phyloP scores from a whole-genome alignment of 2,888 invertebrate genomes.

The Metacarcinus magister region DNA sequence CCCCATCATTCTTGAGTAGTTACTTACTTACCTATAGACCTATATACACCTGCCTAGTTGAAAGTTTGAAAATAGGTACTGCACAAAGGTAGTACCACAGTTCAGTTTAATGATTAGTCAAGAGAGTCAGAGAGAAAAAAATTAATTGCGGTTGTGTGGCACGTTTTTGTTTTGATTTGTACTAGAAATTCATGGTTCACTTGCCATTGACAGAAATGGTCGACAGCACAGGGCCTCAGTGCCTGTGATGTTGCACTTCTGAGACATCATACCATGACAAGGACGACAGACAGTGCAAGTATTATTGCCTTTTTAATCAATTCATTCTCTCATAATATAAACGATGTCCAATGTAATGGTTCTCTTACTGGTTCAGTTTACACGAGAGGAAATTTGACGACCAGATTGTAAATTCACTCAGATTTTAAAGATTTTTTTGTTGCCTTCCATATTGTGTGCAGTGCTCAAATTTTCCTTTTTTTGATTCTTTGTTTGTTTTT shows the following conservation, averaged over 20 bases:
- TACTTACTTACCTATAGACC: not conserved
- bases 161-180: not conserved
- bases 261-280: constrained; percentile 71
- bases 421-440: not conserved
- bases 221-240: constrained; percentile 77
- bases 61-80: constrained; percentile 32
- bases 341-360: constrained; percentile 58
- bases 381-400: constrained; percentile 27
- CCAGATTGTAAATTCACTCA: not conserved
- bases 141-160: not conserved
- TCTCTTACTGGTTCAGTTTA: constrained; percentile 60
- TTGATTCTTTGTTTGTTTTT: not conserved
- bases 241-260: constrained; percentile 75
- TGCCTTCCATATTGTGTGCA: constrained; percentile 51
- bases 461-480: not conserved
- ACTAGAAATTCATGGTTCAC: constrained; percentile 58
- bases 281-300: constrained; percentile 72
- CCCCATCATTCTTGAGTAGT: not conserved
- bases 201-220: constrained; percentile 78
- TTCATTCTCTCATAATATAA: constrained; percentile 44
- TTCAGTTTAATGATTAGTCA: not conserved
- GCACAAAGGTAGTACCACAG: not conserved
- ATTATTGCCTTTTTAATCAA: constrained; percentile 72
- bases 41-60: constrained; percentile 5
- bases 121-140: not conserved